A percentile compares a stretch with the other conserved stretches of the same genome.
Evolutionary conservation across 1,140 invertebrate genomes (phyloP).

Genomic region (Calephelis nemesis): DNA sequence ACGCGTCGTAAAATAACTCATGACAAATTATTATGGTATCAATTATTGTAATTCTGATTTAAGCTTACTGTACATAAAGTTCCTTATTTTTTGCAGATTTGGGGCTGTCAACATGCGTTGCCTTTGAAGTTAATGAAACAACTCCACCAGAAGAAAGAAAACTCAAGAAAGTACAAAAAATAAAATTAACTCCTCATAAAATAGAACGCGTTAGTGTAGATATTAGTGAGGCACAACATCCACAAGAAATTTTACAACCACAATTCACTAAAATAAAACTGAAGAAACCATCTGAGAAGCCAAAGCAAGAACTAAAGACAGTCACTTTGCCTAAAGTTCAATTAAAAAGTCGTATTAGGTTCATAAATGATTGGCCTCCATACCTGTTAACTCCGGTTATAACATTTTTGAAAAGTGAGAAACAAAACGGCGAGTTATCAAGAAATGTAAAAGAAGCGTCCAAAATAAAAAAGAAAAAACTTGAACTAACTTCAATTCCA

Average conservation of each 20-base stretch:
- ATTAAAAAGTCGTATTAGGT: conserved; percentile 82
- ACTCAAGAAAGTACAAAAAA: conserved; percentile 19
- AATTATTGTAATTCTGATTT: too few relatives aligned
- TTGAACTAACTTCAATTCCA: conserved; percentile 67
- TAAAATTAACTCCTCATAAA: conserved; percentile 43
- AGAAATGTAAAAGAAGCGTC: conserved; percentile 85
- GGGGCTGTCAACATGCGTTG: not conserved
- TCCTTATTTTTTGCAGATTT: too few relatives aligned
- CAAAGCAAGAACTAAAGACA: conserved; percentile 73
- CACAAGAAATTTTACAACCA: conserved; percentile 64
- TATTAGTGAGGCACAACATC: conserved; percentile 66
- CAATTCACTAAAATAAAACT: conserved; percentile 82
- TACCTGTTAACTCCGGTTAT: conserved; percentile 74
- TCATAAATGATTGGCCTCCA: conserved; percentile 82
- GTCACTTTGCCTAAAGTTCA: conserved; percentile 82
- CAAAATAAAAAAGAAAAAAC: conserved; percentile 82
- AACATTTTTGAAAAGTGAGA: conserved; percentile 77
- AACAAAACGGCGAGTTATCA: conserved; percentile 83
- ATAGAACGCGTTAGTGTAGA: conserved; percentile 64
- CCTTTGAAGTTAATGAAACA: too few relatives aligned
- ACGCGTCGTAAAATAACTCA: too few relatives aligned
- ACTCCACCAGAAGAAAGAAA: too few relatives aligned
- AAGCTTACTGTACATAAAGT: too few relatives aligned
- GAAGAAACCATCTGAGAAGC: conserved; percentile 77
- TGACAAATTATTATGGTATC: too few relatives aligned